Base-by-base conservation (phyloP, 2,888 invertebrate species). In the Heteromyza rotundicornis region DNA sequence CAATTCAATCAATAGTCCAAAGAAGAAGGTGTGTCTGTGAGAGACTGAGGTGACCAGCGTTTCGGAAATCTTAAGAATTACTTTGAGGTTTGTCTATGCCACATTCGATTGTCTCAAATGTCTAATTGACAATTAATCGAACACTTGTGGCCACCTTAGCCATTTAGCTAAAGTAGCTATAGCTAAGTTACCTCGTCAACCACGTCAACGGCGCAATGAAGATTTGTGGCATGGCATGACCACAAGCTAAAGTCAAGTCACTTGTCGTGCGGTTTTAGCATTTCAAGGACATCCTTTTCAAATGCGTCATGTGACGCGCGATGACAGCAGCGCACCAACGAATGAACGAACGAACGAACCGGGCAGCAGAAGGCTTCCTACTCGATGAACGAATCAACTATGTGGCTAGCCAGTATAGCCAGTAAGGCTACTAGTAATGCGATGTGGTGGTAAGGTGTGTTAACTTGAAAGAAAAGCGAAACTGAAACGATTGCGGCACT, bases 271-370 rank as follows among this genome's bases (percentile, higher is more conserved):
- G 23, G 24, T 40, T 27, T 57, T 52, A 27, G 27, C 47, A 57
- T 51, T 60, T 62, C 51, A 72, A 72, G 72, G 72, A 71, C 72
- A 71, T 70, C 70, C 69, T 66, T 70, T 69, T 72, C 68, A 69
- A 70, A 71, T 67, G 65, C 67, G 68, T 62, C 66, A 62, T 54
- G 49, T 54, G 59, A n/a, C 17, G 17, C 32, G 17, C 27, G 19
- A 20, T 51, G 55, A 55, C 55, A 55, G 54, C 54, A 47, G 47
- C 20, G 47, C 10, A 2, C 3, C 40, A 40, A 40, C 40, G n/a
- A n/a, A n/a, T 40, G n/a, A 40, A 7, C 32, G 12, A 32, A 12
- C 32, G 32, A 5, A 32, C 32, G 32, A 12, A 5, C 7, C 7
- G 7, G 12, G 32, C 12, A 12, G 32, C 32, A 32, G 32, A 32